A percentile compares a stretch with the other conserved stretches of the same genome.
phyloP scores from a whole-genome alignment of 2,113 vertebrate species.

The Alouatta palliata region DNA sequence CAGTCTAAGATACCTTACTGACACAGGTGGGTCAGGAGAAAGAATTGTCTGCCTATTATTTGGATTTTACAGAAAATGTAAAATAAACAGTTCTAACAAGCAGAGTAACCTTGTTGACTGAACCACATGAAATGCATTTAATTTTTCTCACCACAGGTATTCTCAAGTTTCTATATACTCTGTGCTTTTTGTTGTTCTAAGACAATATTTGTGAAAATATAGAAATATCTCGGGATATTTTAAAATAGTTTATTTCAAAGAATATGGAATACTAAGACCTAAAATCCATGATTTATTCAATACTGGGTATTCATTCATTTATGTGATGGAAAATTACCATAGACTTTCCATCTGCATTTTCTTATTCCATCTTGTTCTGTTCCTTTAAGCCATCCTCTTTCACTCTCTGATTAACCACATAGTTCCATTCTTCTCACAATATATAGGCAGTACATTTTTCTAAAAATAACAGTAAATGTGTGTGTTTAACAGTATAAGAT shows the following conservation, averaged over 20 bases:
- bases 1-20: neutral
- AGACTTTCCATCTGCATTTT: constrained; percentile 8
- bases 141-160: constrained; percentile 17
- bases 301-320: neutral
- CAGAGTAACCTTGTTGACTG: neutral
- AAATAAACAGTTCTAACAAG: constrained; percentile 31
- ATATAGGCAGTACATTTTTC: neutral
- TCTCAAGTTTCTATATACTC: neutral
- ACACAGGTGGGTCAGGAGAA: neutral
- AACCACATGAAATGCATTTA: constrained; percentile 25
- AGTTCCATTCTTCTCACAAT: neutral
- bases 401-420: neutral
- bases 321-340: neutral
- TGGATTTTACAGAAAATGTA: constrained; percentile 29
- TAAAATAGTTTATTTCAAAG: neutral
- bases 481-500: neutral
- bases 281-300: neutral
- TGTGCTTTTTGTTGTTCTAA: neutral
- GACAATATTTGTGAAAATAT: neutral
- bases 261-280: neutral
- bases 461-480: neutral
- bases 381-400: neutral
- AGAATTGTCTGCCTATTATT: neutral
- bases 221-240: neutral
- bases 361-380: neutral